Evolutionary conservation across 2,888 invertebrate species (phyloP), one percentile per base, ranked within the genome.

Genomic region (Tridacna crocea): DNA sequence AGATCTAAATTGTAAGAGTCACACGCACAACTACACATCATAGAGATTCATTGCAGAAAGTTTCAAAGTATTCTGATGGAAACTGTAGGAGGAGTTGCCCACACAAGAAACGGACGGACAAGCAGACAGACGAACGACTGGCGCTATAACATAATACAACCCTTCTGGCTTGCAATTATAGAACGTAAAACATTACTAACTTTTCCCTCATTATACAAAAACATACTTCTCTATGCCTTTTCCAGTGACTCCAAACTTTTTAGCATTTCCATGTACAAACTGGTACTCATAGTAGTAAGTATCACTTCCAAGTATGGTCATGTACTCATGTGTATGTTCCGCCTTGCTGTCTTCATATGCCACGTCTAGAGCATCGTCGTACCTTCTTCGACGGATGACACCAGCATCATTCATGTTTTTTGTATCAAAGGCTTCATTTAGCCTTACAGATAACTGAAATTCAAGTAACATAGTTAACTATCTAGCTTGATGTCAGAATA

Each of bases 191-290:
- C 11, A 36, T 13, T 27, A 11, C 17, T 4, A 27, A 65, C 15
- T 1, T 27, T 10, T 27, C 27, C 27, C 4, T 11, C 6, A 13
- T 27, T 27, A 19, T 11, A 55, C 10, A 55, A 55, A 3, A 15
- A 19, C 19, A 19, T 79, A 82, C 82, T 68, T 75, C 55, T 82
- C 82, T 13, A 79, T 51, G n/a, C 82, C 82, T 47, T 66, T 76
- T 8, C 72, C 79, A n/a, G 19, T 68, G n/a, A 79, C 19, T 0
- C n/a, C 60, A 22, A 61, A 13, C 17, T 60, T 66, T 22, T 79
- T 58, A 2, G 76, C 79, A 61, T 76, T 79, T 36, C n/a, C 76
- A 0, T 60, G 19, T 0, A 46, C n/a, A 19, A 60, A 79, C 63
- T 79, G 68, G 46, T 72, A 72, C 66, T 82, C 72, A 63, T 76